Evolutionary conservation across 2,113 vertebrate species (phyloP).

Genomic region (Coturnix japonica): DNA sequence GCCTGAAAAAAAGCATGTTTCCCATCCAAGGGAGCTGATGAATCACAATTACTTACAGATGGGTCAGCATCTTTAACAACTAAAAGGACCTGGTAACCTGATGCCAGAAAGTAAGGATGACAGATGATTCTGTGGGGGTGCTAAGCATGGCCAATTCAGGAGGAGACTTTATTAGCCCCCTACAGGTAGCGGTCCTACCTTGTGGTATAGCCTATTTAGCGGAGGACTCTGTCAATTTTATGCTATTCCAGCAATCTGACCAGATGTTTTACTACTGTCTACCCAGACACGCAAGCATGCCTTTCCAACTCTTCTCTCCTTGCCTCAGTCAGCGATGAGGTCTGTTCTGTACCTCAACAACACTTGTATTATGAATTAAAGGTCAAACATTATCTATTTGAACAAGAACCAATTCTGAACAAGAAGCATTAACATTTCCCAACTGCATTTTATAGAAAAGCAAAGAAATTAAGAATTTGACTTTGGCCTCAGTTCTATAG

Average conservation of each 20-base stretch:
- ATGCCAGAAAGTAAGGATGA: background rate
- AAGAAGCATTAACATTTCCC: background rate
- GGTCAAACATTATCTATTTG: background rate
- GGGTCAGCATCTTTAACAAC: background rate
- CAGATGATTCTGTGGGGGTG: background rate
- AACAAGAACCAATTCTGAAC: background rate
- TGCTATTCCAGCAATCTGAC: background rate
- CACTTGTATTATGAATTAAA: background rate
- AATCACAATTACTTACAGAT: background rate
- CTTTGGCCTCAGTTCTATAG: background rate
- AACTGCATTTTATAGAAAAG: background rate
- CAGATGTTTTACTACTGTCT: background rate
- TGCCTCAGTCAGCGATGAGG: background rate
- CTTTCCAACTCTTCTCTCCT: background rate
- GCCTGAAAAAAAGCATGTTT: background rate
- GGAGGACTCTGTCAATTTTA: background rate
- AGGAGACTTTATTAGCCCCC: fast-evolving
- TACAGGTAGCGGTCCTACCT: background rate
- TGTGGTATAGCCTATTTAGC: background rate
- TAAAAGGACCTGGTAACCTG: background rate
- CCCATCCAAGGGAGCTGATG: background rate
- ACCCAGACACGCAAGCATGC: fast-evolving
- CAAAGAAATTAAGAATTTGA: background rate
- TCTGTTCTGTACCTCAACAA: background rate
- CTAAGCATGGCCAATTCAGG: background rate